These are phyloP conservation scores for Oxytorus armatus DNA, from an alignment of 2,888 invertebrate species.

Conservation along the genomic window DNA sequence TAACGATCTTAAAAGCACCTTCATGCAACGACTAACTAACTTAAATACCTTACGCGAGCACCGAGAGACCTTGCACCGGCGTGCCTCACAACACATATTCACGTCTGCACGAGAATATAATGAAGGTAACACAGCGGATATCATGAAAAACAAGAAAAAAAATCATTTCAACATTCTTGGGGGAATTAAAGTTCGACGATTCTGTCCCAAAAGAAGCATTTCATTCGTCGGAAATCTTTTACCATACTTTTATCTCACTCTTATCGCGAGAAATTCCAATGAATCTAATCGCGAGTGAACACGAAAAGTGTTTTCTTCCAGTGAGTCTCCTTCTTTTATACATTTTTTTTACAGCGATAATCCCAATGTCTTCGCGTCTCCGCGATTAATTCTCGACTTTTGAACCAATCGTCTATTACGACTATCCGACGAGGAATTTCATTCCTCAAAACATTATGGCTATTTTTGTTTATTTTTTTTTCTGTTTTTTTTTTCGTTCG, in stretches of 20 bases:
- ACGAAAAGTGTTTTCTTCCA: slow-evolving; percentile 3
- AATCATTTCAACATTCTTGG: background rate
- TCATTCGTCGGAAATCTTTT: background rate
- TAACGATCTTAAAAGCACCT: slow-evolving; percentile 74
- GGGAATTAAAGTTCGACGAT: background rate
- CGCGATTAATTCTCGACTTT: too few species aligned
- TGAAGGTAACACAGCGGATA: background rate
- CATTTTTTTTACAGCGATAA: too few species aligned
- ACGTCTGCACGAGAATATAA: slow-evolving; percentile 17
- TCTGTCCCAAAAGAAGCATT: background rate
- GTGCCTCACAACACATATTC: background rate
- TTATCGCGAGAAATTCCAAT: slow-evolving; percentile 11
- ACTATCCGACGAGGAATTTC: slow-evolving; percentile 3
- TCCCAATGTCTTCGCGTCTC: too few species aligned
- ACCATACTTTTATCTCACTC: slow-evolving; percentile 16
- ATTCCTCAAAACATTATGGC: background rate
- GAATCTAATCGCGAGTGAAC: slow-evolving; percentile 13
- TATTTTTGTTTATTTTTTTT: too few species aligned
- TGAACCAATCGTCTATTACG: too few species aligned
- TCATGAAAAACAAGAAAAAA: slow-evolving; percentile 9
- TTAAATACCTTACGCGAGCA: slow-evolving; percentile 71
- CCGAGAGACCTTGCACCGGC: slow-evolving; percentile 32
- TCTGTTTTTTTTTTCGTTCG: too few species aligned
- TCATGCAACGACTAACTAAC: slow-evolving; percentile 72
- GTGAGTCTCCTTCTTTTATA: background rate